Evolutionary conservation across 2,113 vertebrate genomes (phyloP).

Genomic region (Beaufortia kweichowensis): DNA sequence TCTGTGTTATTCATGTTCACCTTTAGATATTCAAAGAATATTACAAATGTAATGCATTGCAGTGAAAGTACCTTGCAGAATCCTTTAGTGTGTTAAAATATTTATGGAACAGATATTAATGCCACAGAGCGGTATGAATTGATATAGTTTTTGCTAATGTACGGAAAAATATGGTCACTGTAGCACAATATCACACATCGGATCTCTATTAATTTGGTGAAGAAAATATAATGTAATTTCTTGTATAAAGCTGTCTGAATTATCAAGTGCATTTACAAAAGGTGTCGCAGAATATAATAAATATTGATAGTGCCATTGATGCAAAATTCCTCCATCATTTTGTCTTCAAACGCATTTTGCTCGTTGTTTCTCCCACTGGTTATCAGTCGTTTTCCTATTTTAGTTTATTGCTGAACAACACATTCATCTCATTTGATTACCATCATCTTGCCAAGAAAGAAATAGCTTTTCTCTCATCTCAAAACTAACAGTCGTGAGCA

Average conservation of each 20-base stretch:
- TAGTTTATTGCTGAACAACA: constrained; percentile 44
- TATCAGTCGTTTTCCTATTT: constrained; percentile 27
- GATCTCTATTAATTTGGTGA: not conserved
- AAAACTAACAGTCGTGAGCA: not conserved
- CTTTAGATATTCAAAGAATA: constrained; percentile 19
- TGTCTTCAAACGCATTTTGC: not conserved
- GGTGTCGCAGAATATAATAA: no score
- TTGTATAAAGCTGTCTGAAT: not conserved
- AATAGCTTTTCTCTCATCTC: constrained; percentile 26
- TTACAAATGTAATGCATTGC: not conserved
- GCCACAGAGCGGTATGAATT: not conserved
- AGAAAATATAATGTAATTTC: not conserved
- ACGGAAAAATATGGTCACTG: not conserved
- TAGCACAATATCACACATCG: not conserved
- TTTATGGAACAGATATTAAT: not conserved
- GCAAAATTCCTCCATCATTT: not conserved
- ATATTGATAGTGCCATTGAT: constrained; percentile 29
- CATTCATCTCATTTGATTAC: constrained; percentile 41
- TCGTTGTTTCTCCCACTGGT: constrained; percentile 30
- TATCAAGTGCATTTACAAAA: not conserved
- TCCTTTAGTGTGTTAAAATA: constrained; percentile 15
- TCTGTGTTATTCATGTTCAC: not conserved
- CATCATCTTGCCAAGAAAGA: constrained; percentile 42
- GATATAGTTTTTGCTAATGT: constrained; percentile 6
- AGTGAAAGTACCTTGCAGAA: not conserved